phyloP scores from a whole-genome alignment of 2,113 vertebrate genomes.

The Pteruthius melanotis region DNA sequence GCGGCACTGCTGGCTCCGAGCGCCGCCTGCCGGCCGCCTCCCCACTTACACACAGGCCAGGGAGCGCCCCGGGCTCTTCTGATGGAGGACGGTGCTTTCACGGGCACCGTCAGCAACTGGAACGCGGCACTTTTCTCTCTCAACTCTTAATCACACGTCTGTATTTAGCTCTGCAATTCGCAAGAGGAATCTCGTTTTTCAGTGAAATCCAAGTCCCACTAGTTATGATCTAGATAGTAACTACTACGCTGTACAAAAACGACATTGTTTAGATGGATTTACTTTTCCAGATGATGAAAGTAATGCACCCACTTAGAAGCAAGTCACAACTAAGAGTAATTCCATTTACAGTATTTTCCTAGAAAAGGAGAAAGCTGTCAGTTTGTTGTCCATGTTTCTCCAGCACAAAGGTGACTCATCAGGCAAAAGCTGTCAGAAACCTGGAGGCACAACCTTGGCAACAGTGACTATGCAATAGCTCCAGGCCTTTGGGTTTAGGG shows the following conservation, averaged over 20 bases:
- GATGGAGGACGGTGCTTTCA: accelerated
- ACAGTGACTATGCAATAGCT: accelerated
- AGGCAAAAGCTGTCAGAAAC: background rate
- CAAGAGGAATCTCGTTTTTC: background rate
- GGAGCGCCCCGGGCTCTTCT: accelerated
- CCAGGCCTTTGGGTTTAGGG: background rate
- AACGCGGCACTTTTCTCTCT: background rate
- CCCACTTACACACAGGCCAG: accelerated
- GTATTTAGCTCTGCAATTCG: background rate
- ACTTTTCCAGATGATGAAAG: background rate
- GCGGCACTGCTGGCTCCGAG: background rate
- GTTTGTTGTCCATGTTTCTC: background rate
- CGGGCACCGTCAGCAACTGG: too few species aligned
- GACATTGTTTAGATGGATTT: background rate
- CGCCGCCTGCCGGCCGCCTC: background rate
- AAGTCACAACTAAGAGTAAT: background rate
- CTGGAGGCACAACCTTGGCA: background rate
- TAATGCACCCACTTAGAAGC: background rate
- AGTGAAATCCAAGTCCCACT: background rate
- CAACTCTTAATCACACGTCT: background rate
- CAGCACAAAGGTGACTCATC: background rate
- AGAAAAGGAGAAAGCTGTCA: background rate
- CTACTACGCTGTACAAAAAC: background rate
- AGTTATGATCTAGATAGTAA: background rate
- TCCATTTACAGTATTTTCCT: background rate